These are phyloP conservation scores for Vidua macroura DNA, from an alignment of 2,113 vertebrate genomes.

Conservation along the genomic window DNA sequence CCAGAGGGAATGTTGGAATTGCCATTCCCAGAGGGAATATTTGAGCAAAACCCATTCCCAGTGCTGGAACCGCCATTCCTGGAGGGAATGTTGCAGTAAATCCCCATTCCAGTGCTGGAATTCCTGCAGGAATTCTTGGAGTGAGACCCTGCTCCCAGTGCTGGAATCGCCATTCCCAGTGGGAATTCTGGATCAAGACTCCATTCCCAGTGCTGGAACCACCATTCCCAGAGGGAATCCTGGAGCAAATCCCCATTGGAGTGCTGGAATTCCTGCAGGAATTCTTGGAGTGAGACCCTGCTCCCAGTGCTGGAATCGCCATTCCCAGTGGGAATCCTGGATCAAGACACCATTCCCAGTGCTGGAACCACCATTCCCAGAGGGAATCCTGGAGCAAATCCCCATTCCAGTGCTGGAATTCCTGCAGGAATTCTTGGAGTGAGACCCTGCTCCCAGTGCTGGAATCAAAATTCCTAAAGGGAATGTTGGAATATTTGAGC, in stretches of 20 bases:
- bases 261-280: no score
- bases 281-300: no score
- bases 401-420: no score
- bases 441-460: no score
- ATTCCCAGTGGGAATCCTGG: no score
- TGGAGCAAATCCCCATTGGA: no score
- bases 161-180: not conserved
- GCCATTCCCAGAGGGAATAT: accelerated
- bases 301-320: no score
- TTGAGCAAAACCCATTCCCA: not conserved
- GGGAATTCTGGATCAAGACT: not conserved
- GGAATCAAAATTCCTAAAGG: not conserved
- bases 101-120: not conserved
- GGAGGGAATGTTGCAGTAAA: not conserved
- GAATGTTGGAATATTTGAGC: not conserved
- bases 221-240: no score
- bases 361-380: not conserved
- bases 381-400: no score
- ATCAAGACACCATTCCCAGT: no score
- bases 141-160: not conserved
- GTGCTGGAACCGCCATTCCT: accelerated
- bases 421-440: no score
- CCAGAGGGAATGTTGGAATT: not conserved
- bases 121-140: not conserved
- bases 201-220: not conserved